These are phyloP conservation scores for Liasis olivaceus DNA, from an alignment of 2,797 vertebrate genomes.

Conservation along the genomic window DNA sequence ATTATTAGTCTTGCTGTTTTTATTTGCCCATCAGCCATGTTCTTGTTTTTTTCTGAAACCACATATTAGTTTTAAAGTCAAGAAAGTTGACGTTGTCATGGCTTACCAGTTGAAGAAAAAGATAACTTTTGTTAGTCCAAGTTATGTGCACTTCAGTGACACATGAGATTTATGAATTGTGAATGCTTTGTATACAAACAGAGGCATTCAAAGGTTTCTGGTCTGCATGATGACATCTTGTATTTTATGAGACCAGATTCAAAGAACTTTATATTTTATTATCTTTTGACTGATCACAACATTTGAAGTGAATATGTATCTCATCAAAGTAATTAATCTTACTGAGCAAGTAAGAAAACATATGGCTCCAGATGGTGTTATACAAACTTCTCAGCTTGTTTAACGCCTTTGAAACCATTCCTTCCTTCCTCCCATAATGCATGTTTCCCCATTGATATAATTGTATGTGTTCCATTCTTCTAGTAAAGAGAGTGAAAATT, in stretches of 20 bases:
- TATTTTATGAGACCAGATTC: constrained; percentile 2
- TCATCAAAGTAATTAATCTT: constrained; percentile 11
- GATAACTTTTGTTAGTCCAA: not conserved
- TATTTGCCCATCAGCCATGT: not conserved
- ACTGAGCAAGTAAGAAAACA: constrained; percentile 18
- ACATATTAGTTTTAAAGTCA: not conserved
- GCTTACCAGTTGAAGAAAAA: not conserved
- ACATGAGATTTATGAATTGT: not conserved
- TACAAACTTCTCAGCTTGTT: constrained; percentile 2
- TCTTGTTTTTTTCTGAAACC: not conserved
- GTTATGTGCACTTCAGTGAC: not conserved
- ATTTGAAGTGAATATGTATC: constrained; percentile 19
- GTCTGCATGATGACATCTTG: not conserved
- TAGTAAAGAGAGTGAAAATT: not conserved
- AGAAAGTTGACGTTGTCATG: not conserved
- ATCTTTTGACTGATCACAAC: not conserved
- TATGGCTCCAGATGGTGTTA: constrained; percentile 25
- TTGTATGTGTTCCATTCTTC: not conserved
- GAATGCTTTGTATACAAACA: not conserved
- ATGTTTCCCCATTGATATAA: not conserved
- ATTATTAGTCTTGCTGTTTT: not conserved
- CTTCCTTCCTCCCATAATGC: not conserved
- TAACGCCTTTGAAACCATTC: not conserved
- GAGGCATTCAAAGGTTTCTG: not conserved
- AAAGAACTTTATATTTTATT: constrained; percentile 18